These are phyloP conservation scores for Gastrophysa polygoni DNA, from an alignment of 2,888 invertebrate genomes.

Conservation along the genomic window DNA sequence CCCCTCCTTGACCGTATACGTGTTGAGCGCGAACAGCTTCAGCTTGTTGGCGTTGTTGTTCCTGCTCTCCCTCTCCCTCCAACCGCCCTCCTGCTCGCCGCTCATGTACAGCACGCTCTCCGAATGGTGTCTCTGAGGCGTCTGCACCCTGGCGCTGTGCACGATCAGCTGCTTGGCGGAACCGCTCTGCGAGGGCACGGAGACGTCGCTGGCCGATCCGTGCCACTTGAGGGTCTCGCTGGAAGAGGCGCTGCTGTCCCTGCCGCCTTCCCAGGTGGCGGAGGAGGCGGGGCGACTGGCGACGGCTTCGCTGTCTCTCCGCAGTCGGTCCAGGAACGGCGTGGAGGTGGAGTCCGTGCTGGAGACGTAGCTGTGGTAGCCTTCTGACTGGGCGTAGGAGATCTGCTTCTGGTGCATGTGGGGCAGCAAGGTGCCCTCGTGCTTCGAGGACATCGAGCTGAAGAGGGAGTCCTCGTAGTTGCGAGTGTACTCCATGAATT, in stretches of 20 bases:
- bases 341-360: constrained; percentile 78
- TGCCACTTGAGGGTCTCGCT: constrained; percentile 83
- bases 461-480: constrained; percentile 63
- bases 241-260: constrained; percentile 68
- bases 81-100: constrained; percentile 53
- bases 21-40: constrained; percentile 73
- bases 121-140: constrained; percentile 78
- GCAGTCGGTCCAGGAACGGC: constrained; percentile 75
- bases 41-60: constrained; percentile 60
- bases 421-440: constrained; percentile 57
- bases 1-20: constrained; percentile 65
- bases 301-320: constrained; percentile 67
- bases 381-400: constrained; percentile 80
- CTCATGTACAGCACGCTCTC: constrained; percentile 76
- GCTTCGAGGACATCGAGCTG: constrained; percentile 48
- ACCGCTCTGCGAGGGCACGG: constrained; percentile 64
- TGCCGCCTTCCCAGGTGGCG: constrained; percentile 59
- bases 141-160: constrained; percentile 77
- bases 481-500: constrained; percentile 73
- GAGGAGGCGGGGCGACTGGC: constrained; percentile 55
- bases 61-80: constrained; percentile 55
- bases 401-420: constrained; percentile 73
- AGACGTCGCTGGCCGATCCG: constrained; percentile 76
- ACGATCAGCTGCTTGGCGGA: constrained; percentile 71
- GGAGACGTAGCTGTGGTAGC: constrained; percentile 80